A percentile compares a stretch with the other conserved stretches of the same genome.
phyloP scores from a whole-genome alignment of 1,140 invertebrate genomes.

The Hyphantria cunea region DNA sequence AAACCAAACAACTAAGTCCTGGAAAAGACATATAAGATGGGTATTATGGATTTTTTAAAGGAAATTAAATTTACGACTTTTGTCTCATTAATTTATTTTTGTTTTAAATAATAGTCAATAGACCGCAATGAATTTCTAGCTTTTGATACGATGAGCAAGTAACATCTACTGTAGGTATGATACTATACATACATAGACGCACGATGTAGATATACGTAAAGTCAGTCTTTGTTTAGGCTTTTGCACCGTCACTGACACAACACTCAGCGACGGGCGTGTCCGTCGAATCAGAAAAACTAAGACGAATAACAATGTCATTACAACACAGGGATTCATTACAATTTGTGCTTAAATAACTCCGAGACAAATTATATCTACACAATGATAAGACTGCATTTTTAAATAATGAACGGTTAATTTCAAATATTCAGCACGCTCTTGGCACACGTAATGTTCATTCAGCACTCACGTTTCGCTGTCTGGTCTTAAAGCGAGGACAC shows the following conservation, averaged over 20 bases:
- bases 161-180: constrained; percentile 51
- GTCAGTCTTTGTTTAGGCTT: constrained; percentile 79
- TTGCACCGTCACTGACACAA: constrained; percentile 18
- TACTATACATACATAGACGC: constrained; percentile 44
- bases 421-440: constrained; percentile 50
- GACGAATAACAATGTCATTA: constrained; percentile 19
- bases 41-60: too few species aligned
- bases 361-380: constrained; percentile 35
- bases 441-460: constrained; percentile 44
- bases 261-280: constrained; percentile 3
- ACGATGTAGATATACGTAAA: constrained; percentile 65
- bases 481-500: constrained; percentile 66
- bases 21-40: too few species aligned
- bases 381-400: constrained; percentile 47
- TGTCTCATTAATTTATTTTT: constrained; percentile 42
- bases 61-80: background rate
- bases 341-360: constrained; percentile 63
- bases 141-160: constrained; percentile 70
- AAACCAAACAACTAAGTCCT: too few species aligned
- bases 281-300: constrained; percentile 32
- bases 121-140: constrained; percentile 67
- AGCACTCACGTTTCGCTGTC: constrained; percentile 58
- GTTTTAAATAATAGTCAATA: constrained; percentile 75
- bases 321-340: constrained; percentile 31
- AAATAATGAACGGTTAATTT: constrained; percentile 44